Evolutionary conservation across 2,888 invertebrate genomes (phyloP).

Genomic region (Pseudanteris insignis): DNA sequence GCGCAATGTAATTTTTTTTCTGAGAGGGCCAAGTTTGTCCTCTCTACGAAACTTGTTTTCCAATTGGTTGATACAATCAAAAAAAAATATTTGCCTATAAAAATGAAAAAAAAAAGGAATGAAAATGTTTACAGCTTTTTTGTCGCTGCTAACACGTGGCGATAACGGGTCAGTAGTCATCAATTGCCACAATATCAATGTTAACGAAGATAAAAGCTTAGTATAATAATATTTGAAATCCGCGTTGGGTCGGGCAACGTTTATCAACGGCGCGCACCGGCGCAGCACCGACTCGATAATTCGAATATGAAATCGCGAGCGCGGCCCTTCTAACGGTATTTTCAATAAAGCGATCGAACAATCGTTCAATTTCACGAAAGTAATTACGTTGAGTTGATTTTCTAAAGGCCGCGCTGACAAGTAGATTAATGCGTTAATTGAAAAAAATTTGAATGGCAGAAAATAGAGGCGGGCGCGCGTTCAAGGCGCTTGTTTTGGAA

Average conservation of each 20-base stretch:
- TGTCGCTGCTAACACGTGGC: too few species aligned
- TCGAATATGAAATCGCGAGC: conserved; percentile 43
- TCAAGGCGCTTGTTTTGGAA: conserved; percentile 39
- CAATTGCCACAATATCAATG: too few species aligned
- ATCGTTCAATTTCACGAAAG: conserved; percentile 47
- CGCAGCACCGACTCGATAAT: conserved; percentile 38
- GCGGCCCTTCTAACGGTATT: conserved; percentile 32
- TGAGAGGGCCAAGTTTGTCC: too few species aligned
- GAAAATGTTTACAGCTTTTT: too few species aligned
- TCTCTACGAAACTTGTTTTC: too few species aligned
- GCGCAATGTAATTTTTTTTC: too few species aligned
- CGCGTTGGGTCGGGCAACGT: conserved; percentile 5
- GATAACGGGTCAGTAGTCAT: too few species aligned
- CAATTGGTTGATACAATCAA: too few species aligned
- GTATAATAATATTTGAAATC: conserved; percentile 9
- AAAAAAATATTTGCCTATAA: too few species aligned
- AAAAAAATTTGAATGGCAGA: too few species aligned
- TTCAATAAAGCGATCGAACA: conserved; percentile 43
- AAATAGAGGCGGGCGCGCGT: conserved; percentile 36
- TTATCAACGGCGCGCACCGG: conserved; percentile 20
- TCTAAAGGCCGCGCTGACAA: conserved; percentile 44
- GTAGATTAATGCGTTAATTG: conserved; percentile 46
- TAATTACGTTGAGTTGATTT: conserved; percentile 47
- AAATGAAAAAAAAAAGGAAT: too few species aligned
- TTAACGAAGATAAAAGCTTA: conserved; percentile 2